Base-by-base conservation (phyloP, 2,888 invertebrate species). In the Drosophila paracracens region DNA sequence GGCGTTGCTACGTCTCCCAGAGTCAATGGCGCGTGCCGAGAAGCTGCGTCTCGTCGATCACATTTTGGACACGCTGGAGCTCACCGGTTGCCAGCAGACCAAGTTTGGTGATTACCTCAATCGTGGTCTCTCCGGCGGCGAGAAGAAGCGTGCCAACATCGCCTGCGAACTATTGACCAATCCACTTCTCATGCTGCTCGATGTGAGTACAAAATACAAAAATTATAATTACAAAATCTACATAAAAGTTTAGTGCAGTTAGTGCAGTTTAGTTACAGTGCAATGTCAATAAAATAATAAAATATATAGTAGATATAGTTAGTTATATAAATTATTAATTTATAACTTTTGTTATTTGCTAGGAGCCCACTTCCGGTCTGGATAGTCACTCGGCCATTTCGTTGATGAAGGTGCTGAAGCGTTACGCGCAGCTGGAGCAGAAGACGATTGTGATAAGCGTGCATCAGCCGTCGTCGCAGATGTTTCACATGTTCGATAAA, bases 301-400 rank as follows among this genome's bases (percentile, higher is more conserved):
- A 38, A 38, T 3, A 4, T 8, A n/a, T 38, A 38, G 8, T n/a
- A 5, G 10, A n/a, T n/a, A 8, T 5, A 11, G n/a, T 43, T 43
- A 13, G 7, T 46, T 21, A 33, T 11, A 33, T 33, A 33, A 33
- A 10, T 33, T 4, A 11, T 11, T 33, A 11, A 11, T 4, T 33
- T 11, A 11, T 5, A 27, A 27, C n/a, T 25, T 64, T 18, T 8
- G 0, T 4, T 50, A 18, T 10, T 11, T 36, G 21, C 4, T 29
- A 97, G 97, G 97, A 97, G 92, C 97, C 97, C 16, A 97, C 97
- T 25, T 96, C 97, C 46, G 97, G 97, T 36, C 94, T 97, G 88
- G 97, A 97, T 93, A 97, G 97, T 38, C 96, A 96, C 92, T 96
- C 96, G 74, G 97, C 97, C 29, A 95, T 95, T 89, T 95, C 95